Evolutionary conservation across 2,797 vertebrate species (phyloP).

Genomic region (Hemitrygon akajei): DNA sequence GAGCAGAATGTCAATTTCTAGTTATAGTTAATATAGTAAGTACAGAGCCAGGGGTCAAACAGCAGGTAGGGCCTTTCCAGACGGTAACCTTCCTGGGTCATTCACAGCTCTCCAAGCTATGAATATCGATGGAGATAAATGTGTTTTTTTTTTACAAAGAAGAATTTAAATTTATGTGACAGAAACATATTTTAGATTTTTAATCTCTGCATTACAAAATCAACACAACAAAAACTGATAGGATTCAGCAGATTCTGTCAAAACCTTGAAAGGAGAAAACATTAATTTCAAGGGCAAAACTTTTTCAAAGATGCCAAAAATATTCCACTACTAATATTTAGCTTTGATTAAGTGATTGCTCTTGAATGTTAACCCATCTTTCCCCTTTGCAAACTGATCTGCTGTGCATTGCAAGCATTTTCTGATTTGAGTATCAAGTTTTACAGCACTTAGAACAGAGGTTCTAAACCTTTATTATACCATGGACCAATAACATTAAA

Average conservation of each 20-base stretch:
- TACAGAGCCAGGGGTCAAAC: slow-evolving; percentile 22
- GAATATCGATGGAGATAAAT: slow-evolving; percentile 2
- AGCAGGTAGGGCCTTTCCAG: slow-evolving; percentile 18
- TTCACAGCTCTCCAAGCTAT: neutral
- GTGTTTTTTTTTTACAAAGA: neutral
- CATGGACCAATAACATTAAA: no score
- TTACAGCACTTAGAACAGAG: neutral
- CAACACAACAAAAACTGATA: neutral
- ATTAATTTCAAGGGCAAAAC: neutral
- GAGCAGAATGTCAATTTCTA: slow-evolving; percentile 42
- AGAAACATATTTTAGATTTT: neutral
- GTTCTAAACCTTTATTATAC: no score
- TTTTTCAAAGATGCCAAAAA: neutral
- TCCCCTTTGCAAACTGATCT: neutral
- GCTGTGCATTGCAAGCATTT: neutral
- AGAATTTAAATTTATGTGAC: neutral
- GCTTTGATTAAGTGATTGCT: neutral
- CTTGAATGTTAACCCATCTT: neutral
- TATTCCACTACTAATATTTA: neutral
- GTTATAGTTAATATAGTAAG: slow-evolving; percentile 27
- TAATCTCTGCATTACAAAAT: neutral
- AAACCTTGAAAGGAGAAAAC: neutral
- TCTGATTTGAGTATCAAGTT: neutral
- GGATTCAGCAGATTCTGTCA: neutral
- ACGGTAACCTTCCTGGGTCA: neutral